These are phyloP conservation scores for Hoplostethus mediterraneus DNA, from an alignment of 2,797 vertebrate species.

Conservation along the genomic window DNA sequence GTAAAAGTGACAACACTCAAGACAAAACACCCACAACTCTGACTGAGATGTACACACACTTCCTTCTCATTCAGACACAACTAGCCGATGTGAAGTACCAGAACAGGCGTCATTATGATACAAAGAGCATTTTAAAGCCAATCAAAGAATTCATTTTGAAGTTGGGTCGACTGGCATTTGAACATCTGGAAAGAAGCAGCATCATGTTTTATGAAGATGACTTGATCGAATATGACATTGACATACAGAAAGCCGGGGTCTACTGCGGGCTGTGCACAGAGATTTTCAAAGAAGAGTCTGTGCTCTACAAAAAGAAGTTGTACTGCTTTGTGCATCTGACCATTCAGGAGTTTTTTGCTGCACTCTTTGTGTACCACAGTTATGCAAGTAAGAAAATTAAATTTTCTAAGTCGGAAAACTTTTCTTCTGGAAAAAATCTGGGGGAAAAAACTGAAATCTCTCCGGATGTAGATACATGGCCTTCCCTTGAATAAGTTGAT, in stretches of 20 bases:
- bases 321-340: slow-evolving; percentile 71
- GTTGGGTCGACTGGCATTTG: slow-evolving; percentile 60
- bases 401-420: slow-evolving; percentile 38
- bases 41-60: slow-evolving; percentile 58
- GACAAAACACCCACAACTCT: slow-evolving; percentile 47
- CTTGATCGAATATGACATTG: slow-evolving; percentile 31
- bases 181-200: slow-evolving; percentile 23
- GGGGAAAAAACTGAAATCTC: not conserved
- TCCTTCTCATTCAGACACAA: slow-evolving; percentile 39
- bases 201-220: slow-evolving; percentile 38
- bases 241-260: slow-evolving; percentile 35
- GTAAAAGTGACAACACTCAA: not conserved
- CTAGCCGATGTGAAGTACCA: slow-evolving; percentile 37
- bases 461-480: slow-evolving; percentile 18
- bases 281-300: slow-evolving; percentile 45
- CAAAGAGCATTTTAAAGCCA: slow-evolving; percentile 20
- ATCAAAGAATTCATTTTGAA: slow-evolving; percentile 49
- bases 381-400: slow-evolving; percentile 9
- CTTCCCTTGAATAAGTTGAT: slow-evolving; percentile 44
- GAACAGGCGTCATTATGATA: not conserved
- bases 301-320: slow-evolving; percentile 39
- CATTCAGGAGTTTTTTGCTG: slow-evolving; percentile 69
- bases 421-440: slow-evolving; percentile 33
- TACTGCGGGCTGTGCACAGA: slow-evolving; percentile 58
- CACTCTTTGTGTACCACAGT: slow-evolving; percentile 57